Conservation (phyloP, 2,797 vertebrate genomes). For the Pampus argenteus region DNA sequence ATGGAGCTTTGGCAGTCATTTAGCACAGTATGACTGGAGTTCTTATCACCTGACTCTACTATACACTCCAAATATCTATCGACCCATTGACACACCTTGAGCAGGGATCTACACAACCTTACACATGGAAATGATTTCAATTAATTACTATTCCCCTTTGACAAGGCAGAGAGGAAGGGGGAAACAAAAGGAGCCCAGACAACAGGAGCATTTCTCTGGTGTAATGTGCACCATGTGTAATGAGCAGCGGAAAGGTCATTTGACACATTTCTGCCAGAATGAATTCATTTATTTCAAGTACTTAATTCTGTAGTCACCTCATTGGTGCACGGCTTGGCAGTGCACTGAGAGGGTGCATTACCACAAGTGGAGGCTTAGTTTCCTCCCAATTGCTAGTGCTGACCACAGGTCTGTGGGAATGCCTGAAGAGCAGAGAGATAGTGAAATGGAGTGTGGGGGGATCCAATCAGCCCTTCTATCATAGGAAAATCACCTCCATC, state of each 20-base stretch:
- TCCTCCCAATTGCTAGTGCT: constrained; percentile 68
- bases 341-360: constrained; percentile 74
- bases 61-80: constrained; percentile 82
- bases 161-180: constrained; percentile 55
- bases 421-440: constrained; percentile 74
- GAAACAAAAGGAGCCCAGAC: constrained; percentile 74
- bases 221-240: constrained; percentile 80
- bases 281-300: constrained; percentile 86
- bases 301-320: constrained; percentile 82
- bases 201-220: constrained; percentile 79
- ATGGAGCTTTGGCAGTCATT: constrained; percentile 78
- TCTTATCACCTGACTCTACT: constrained; percentile 81
- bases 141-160: constrained; percentile 83
- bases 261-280: constrained; percentile 85
- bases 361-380: constrained; percentile 74
- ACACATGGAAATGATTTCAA: constrained; percentile 85
- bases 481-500: constrained; percentile 81
- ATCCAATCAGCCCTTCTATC: constrained; percentile 80
- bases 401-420: constrained; percentile 76
- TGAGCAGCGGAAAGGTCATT: constrained; percentile 86
- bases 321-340: constrained; percentile 68
- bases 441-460: constrained; percentile 79
- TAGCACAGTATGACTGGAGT: constrained; percentile 79
- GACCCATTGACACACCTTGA: constrained; percentile 80
- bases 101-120: constrained; percentile 77